These are phyloP conservation scores for Trogon melanurus DNA, from an alignment of 2,113 vertebrate species.

Conservation along the genomic window DNA sequence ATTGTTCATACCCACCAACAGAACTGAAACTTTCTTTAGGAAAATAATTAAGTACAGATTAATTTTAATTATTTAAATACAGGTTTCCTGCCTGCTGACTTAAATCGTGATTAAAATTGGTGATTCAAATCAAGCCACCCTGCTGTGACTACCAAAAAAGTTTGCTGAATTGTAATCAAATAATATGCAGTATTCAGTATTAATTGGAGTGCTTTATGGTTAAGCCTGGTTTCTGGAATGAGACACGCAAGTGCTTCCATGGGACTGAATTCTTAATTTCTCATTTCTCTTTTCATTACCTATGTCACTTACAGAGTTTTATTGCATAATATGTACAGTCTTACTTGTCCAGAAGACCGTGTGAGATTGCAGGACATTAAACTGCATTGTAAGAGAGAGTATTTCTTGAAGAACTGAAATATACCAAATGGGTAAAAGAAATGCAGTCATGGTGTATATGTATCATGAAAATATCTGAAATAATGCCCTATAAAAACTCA, in stretches of 20 bases:
- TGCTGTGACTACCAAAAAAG: slow-evolving; percentile 35
- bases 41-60: slow-evolving; percentile 36
- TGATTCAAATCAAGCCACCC: slow-evolving; percentile 27
- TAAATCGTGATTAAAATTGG: slow-evolving; percentile 8
- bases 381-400: not conserved
- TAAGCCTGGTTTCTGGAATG: not conserved
- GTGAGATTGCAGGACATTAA: not conserved
- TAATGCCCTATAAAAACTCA: not conserved
- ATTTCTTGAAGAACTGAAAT: not conserved
- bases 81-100: slow-evolving; percentile 29
- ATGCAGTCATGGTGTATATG: not conserved
- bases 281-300: not conserved
- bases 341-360: not conserved
- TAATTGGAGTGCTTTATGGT: slow-evolving; percentile 14
- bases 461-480: not conserved
- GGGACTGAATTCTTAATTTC: slow-evolving; percentile 12
- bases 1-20: slow-evolving; percentile 8
- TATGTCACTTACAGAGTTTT: not conserved
- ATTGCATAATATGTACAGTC: not conserved
- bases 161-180: slow-evolving; percentile 45
- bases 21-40: not conserved
- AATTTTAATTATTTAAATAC: slow-evolving; percentile 48
- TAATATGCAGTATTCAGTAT: not conserved
- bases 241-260: not conserved
- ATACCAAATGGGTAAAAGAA: not conserved